phyloP scores from a whole-genome alignment of 2,888 invertebrate species.

The Callinectes sapidus region DNA sequence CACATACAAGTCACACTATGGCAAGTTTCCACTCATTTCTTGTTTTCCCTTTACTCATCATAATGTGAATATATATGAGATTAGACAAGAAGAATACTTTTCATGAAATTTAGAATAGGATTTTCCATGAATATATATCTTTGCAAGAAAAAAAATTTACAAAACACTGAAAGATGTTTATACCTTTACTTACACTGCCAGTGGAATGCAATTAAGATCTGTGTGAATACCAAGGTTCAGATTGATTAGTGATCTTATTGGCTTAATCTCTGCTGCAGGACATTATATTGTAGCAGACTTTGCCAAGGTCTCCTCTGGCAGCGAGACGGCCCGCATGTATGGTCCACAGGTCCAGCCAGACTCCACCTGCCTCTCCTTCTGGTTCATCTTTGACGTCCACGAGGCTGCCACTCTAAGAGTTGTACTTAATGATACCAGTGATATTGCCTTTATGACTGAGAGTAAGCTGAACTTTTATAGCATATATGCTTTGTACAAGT shows the following conservation, averaged over 20 bases:
- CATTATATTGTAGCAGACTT: slow-evolving; percentile 62
- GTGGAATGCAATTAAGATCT: background rate
- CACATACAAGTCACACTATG: slow-evolving; percentile 45
- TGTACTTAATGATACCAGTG: slow-evolving; percentile 37
- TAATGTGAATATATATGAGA: background rate
- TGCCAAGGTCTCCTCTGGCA: background rate
- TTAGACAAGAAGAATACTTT: background rate
- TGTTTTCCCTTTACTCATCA: background rate
- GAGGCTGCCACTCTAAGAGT: slow-evolving; percentile 40
- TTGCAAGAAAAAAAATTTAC: background rate
- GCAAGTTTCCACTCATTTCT: slow-evolving; percentile 18
- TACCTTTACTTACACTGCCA: background rate
- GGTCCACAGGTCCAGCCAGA: slow-evolving; percentile 42
- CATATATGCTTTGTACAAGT: too few relatives aligned
- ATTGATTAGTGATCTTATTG: background rate
- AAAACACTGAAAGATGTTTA: background rate
- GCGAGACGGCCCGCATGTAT: slow-evolving; percentile 19
- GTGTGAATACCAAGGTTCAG: background rate
- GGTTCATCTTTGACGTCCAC: slow-evolving; percentile 55
- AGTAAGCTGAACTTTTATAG: slow-evolving; percentile 12
- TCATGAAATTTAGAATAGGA: too few relatives aligned
- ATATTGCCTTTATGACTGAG: slow-evolving; percentile 39
- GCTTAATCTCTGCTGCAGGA: slow-evolving; percentile 47
- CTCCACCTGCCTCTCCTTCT: slow-evolving; percentile 60
- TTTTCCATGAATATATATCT: background rate